Percentiles rank a stretch among this genome's conserved stretches.
phyloP scores from a whole-genome alignment of 2,888 invertebrate species.

The Apantesis nais region DNA sequence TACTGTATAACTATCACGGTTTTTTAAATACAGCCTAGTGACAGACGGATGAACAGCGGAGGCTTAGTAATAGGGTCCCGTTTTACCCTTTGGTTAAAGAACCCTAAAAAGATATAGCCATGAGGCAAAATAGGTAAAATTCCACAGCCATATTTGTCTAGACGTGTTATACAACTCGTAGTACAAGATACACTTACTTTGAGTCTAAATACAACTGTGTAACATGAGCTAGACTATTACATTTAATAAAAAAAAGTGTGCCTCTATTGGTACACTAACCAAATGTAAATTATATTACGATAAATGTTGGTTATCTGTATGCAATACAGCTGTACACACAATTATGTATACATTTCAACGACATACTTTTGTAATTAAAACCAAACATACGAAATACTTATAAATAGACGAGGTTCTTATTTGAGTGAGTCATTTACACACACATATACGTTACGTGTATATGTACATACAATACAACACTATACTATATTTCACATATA shows the following conservation, averaged over 20 bases:
- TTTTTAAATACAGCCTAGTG: too few relatives aligned
- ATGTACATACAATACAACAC: not conserved
- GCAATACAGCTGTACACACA: not conserved
- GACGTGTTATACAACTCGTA: not conserved
- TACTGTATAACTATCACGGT: too few relatives aligned
- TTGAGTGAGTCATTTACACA: not conserved
- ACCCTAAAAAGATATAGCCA: not conserved
- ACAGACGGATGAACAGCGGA: too few relatives aligned
- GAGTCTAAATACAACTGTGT: not conserved
- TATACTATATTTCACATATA: not conserved
- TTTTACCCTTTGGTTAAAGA: too few relatives aligned
- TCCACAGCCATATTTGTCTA: not conserved
- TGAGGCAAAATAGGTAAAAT: not conserved
- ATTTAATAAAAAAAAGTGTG: not conserved
- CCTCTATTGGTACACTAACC: not conserved
- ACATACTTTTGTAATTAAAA: conserved; percentile 1
- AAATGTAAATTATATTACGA: not conserved
- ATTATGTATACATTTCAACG: not conserved
- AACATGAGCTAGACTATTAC: not conserved
- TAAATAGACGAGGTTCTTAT: not conserved
- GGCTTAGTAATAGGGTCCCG: too few relatives aligned
- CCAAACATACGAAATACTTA: not conserved
- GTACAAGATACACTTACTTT: not conserved
- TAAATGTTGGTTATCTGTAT: not conserved
- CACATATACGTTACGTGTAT: not conserved